Evolutionary conservation across 2,888 invertebrate species (phyloP), one percentile per base, ranked within the genome.

Genomic region (Harpalus rufipes): DNA sequence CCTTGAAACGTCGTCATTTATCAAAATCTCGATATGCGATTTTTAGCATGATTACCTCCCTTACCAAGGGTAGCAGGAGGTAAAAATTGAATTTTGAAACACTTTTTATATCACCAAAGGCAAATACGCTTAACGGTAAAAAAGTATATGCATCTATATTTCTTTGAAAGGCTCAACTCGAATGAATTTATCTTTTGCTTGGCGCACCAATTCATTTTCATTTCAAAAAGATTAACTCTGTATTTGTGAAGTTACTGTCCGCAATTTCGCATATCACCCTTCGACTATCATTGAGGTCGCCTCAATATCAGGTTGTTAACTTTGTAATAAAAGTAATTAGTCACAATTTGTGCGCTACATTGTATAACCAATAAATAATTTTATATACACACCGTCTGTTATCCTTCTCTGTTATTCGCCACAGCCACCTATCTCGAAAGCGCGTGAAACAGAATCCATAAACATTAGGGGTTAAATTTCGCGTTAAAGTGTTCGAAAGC

Each of bases 371-470:
- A 84, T 84, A 84, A 84, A 84, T 84, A 84, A 84, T 84, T 84
- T 84, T 84, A 79, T 84, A 84, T 84, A 84, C 51, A 76, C 59
- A 12, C 32, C 25, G 58, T 10, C 21, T 25, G 25, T 80, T 80
- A 78, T 39, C 59, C 39, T 14, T 39, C 68, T 10, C 68, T 39
- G n/a, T 39, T 18, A 12, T 12, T 25, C 7, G 8, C 14, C 25
- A 85, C 88, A 90, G 88, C 88, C 25, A 88, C 88, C 21, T 88
- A 90, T 56, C 90, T 90, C 86, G 88, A 51, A 51, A 16, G 44
- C 5, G 7, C 44, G 74, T 8, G 74, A 51, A 74, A 74, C 74
- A 74, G 12, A 74, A 74, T 74, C 74, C 74, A 74, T 74, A 74
- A 74, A 74, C 56, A 74, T 14, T 18, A 44, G 74, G 44, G 51